A percentile compares a stretch with the other conserved stretches of the same genome.
These are phyloP conservation scores for Hemiprocne comata DNA, from an alignment of 2,113 vertebrate species.

Conservation along the genomic window DNA sequence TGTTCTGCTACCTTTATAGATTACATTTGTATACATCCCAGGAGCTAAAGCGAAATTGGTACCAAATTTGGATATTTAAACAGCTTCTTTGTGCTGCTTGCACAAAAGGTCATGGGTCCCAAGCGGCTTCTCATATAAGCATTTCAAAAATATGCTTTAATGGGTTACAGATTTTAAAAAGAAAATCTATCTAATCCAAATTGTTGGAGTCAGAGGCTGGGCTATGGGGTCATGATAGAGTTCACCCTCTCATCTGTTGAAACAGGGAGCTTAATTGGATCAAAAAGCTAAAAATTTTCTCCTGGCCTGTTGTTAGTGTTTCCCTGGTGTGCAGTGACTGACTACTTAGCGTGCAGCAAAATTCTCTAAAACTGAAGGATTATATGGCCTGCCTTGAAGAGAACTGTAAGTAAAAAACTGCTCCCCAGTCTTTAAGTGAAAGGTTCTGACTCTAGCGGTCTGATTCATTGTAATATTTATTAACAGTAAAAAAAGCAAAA, in stretches of 20 bases:
- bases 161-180: background rate
- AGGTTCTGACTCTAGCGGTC: background rate
- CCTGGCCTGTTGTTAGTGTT: background rate
- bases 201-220: background rate
- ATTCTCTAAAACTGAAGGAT: background rate
- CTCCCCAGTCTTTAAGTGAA: background rate
- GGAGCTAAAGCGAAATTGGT: background rate
- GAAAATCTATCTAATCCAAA: background rate
- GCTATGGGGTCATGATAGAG: fast-evolving
- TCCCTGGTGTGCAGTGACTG: background rate
- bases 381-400: background rate
- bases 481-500: slow-evolving; percentile 2
- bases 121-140: background rate
- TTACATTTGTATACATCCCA: background rate
- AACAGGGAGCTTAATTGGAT: background rate
- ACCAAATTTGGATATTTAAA: background rate
- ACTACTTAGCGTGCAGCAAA: background rate
- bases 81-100: background rate
- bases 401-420: background rate
- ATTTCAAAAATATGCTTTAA: background rate
- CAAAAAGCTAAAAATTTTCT: background rate
- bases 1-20: background rate
- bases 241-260: background rate
- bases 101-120: background rate
- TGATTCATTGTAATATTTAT: background rate